phyloP scores from a whole-genome alignment of 1,140 invertebrate genomes.

The Drosophila paulistorum region DNA sequence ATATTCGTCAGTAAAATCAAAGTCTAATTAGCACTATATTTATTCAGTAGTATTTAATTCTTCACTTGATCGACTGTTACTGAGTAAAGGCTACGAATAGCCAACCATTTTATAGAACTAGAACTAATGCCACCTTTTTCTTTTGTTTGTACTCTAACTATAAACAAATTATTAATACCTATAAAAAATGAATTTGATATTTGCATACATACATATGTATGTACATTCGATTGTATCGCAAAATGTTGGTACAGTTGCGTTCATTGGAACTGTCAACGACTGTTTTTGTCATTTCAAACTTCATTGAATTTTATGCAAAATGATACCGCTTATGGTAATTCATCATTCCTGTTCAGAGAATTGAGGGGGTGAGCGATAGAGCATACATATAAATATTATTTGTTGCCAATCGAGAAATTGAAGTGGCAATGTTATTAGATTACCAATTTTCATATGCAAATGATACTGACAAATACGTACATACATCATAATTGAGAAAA shows the following conservation, averaged over 20 bases:
- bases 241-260: slow-evolving; percentile 20
- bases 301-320: slow-evolving; percentile 39
- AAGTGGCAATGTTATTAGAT: neutral
- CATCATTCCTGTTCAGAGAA: slow-evolving; percentile 23
- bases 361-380: neutral
- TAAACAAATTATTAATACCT: too few species aligned
- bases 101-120: neutral
- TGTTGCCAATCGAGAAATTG: neutral
- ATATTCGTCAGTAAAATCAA: too few species aligned
- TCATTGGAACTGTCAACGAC: neutral
- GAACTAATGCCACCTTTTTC: too few species aligned
- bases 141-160: too few species aligned
- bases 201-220: too few species aligned
- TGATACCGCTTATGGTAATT: slow-evolving; percentile 46
- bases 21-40: too few species aligned
- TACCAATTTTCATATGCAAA: slow-evolving; percentile 4
- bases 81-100: neutral
- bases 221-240: neutral
- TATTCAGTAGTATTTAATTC: neutral
- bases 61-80: neutral
- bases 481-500: too few species aligned
- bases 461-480: neutral
- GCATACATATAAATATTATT: neutral
- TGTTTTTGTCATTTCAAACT: neutral
- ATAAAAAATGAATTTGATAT: too few species aligned